Conservation (phyloP, 2,113 vertebrate genomes). For the Lepus americanus region DNA sequence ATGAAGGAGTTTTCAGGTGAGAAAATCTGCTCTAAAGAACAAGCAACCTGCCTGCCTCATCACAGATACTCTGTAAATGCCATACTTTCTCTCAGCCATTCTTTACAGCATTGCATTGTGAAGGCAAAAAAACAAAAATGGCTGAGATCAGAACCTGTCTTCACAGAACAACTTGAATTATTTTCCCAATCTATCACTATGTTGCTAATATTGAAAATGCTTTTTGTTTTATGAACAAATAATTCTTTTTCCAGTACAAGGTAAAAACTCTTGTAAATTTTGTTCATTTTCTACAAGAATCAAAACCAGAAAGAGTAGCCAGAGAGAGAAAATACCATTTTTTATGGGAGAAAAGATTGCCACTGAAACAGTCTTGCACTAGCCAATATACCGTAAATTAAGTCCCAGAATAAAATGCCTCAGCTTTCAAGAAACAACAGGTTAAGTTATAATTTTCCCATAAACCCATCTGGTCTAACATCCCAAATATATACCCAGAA, state of each 20-base stretch:
- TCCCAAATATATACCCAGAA: background rate
- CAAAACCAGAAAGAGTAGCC: background rate
- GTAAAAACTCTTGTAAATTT: background rate
- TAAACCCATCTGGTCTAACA: background rate
- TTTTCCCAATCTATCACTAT: background rate
- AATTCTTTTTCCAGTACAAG: conserved; percentile 26
- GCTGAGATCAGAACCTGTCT: background rate
- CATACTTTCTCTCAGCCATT: background rate
- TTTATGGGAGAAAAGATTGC: conserved; percentile 27
- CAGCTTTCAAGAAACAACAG: background rate
- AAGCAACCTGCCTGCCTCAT: background rate
- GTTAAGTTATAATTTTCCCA: conserved; percentile 23
- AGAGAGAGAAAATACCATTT: background rate
- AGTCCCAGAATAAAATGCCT: background rate
- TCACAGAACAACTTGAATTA: background rate
- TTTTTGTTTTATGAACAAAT: conserved; percentile 25
- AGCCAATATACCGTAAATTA: background rate
- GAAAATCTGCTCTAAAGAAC: background rate
- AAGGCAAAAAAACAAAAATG: background rate
- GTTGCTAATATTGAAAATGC: background rate
- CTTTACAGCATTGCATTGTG: background rate
- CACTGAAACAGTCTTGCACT: background rate
- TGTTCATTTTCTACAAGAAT: background rate
- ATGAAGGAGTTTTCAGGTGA: background rate
- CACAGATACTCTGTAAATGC: background rate